Evolutionary conservation across 2,888 invertebrate genomes (phyloP).

Genomic region (Branchipolynoe longqiensis): DNA sequence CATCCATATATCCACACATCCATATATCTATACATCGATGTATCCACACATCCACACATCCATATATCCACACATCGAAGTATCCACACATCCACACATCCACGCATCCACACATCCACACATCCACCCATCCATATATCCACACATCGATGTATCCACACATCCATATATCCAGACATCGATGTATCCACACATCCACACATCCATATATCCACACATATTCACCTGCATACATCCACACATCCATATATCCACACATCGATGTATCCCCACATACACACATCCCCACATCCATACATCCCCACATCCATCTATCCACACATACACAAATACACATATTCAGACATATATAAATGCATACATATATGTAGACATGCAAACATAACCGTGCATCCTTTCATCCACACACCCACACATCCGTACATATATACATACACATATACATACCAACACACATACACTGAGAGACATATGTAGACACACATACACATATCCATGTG

Average conservation of each 20-base stretch:
- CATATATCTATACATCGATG: conserved; percentile 14
- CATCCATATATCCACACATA: too few relatives aligned
- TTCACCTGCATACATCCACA: too few relatives aligned
- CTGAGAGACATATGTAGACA: neutral
- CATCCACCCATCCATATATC: conserved; percentile 42
- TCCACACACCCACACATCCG: neutral
- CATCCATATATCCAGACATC: conserved; percentile 8
- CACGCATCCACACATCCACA: neutral
- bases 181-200: neutral
- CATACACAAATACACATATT: conserved; percentile 37
- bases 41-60: neutral
- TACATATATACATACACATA: conserved; percentile 53
- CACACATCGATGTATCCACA: conserved; percentile 27
- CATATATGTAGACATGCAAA: too few relatives aligned
- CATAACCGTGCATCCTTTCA: neutral
- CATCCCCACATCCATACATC: neutral
- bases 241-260: too few relatives aligned
- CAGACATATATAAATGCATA: neutral
- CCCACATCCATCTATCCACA: conserved; percentile 1
- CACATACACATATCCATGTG: conserved; percentile 14
- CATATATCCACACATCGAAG: neutral
- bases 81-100: too few relatives aligned
- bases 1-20: conserved; percentile 7
- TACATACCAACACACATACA: conserved; percentile 18
- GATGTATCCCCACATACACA: too few relatives aligned